Base-by-base conservation (phyloP, 1,140 invertebrate genomes). In the Formica selysi region DNA sequence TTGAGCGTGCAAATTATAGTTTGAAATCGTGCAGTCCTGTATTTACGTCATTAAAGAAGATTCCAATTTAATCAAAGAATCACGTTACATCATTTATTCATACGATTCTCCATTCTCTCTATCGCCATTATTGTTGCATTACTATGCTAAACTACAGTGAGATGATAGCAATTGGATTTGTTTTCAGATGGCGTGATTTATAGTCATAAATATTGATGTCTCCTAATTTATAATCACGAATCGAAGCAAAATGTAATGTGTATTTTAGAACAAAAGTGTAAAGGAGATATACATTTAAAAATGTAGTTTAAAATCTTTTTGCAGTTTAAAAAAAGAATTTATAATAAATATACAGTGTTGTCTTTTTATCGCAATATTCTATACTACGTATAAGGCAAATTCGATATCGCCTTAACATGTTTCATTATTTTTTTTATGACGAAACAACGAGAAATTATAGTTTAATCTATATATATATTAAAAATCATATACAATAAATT, bases 61-160 rank as follows among this genome's bases (percentile, higher is more conserved):
- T 70, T 70, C 19, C 65, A 80, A 57, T 80, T 80, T 70, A 16
- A 59, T 80, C 16, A 29, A 22, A 70, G 51, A 80, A 80, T 80
- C 64, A 19, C 6, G 1, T 80, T 80, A 70, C 65, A 57, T 80
- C 65, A 32, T 59, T 51, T 80, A 57, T 44, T 70, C 22, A 29
- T 71, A 29, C 11, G 41, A 78, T 5, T 67, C n/a, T 70, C 32
- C 13, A 3, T 19, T 7, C 64, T 1, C 1, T 10, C 6, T 13
- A n/a, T 6, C n/a, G 0, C 7, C 22, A 10, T 68, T 80, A 70
- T 41, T 59, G 51, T 80, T 80, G 19, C 48, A 38, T 70, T 41
- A 57, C 3, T n/a, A n/a, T n/a, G 36, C 6, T 29, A 5, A 1
- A 51, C 5, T 44, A 8, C 32, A 64, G 48, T 13, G 26, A n/a